These are phyloP conservation scores for Entomobrya proxima DNA, from an alignment of 2,888 invertebrate genomes.

Conservation along the genomic window DNA sequence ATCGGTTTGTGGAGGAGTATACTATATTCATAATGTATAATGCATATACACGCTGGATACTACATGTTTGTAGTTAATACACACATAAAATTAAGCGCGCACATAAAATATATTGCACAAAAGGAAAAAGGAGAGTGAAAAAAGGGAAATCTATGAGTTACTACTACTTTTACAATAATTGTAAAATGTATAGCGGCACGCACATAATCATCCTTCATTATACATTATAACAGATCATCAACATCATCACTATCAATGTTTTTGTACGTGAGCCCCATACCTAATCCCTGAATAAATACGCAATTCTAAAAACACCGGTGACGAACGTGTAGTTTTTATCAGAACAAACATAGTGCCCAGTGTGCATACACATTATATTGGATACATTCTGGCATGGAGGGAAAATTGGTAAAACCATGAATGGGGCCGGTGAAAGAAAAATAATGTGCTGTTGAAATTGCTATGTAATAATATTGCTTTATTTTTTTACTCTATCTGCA, in stretches of 20 bases:
- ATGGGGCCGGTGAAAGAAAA: conserved; percentile 27
- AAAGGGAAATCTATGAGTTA: too few relatives aligned
- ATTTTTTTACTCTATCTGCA: too few relatives aligned
- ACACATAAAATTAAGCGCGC: too few relatives aligned
- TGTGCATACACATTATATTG: not conserved
- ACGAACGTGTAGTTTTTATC: not conserved
- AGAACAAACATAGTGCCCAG: not conserved
- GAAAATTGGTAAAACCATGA: conserved; percentile 32
- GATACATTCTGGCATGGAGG: not conserved
- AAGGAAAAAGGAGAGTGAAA: too few relatives aligned
- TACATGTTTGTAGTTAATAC: too few relatives aligned
- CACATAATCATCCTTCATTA: not conserved
- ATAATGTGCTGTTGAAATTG: too few relatives aligned
- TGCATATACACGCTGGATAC: too few relatives aligned
- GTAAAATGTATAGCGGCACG: not conserved
- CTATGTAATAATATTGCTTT: too few relatives aligned
- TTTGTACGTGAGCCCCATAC: conserved; percentile 29
- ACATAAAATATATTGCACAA: too few relatives aligned
- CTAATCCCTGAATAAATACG: not conserved
- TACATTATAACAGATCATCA: not conserved
- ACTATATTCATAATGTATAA: too few relatives aligned
- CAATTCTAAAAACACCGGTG: not conserved
- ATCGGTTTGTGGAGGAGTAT: too few relatives aligned
- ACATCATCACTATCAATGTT: conserved; percentile 6
- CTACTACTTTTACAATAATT: too few relatives aligned